Evolutionary conservation across 2,113 vertebrate species (phyloP).

Genomic region (Cyrtonyx montezumae): DNA sequence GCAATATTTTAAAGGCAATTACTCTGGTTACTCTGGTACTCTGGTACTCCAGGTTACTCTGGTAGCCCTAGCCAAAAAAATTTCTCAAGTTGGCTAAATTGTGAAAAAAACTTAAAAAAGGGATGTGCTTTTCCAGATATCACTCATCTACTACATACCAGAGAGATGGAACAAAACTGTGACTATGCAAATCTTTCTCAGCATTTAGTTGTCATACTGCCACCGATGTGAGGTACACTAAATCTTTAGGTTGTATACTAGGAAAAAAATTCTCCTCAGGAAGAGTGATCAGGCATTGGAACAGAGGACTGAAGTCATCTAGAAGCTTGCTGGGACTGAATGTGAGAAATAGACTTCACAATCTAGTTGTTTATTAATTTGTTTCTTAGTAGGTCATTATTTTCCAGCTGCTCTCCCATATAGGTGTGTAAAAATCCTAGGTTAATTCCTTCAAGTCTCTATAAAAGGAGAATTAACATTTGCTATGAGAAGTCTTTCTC

Average conservation of each 20-base stretch:
- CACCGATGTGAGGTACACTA: not conserved
- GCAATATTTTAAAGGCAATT: not conserved
- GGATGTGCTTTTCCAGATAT: fast-evolving
- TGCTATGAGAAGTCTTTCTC: not conserved
- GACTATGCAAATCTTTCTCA: not conserved
- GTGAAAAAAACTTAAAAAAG: not conserved
- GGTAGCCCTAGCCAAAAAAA: not conserved
- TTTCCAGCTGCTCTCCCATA: not conserved
- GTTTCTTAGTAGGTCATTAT: not conserved
- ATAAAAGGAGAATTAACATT: not conserved
- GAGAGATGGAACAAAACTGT: not conserved
- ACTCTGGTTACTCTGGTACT: not conserved
- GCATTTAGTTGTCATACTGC: not conserved
- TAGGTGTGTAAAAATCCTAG: not conserved
- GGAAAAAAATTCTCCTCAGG: no score
- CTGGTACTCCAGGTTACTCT: no score
- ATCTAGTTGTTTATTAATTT: not conserved
- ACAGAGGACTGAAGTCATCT: not conserved
- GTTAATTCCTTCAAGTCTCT: not conserved
- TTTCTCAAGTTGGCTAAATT: not conserved
- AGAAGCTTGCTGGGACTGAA: not conserved
- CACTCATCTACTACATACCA: not conserved
- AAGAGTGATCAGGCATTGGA: no score
- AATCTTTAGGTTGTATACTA: not conserved
- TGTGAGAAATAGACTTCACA: not conserved